A percentile compares a stretch with the other conserved stretches of the same genome.
Conservation (phyloP, 2,888 invertebrate genomes). For the Tinea trinotella region DNA sequence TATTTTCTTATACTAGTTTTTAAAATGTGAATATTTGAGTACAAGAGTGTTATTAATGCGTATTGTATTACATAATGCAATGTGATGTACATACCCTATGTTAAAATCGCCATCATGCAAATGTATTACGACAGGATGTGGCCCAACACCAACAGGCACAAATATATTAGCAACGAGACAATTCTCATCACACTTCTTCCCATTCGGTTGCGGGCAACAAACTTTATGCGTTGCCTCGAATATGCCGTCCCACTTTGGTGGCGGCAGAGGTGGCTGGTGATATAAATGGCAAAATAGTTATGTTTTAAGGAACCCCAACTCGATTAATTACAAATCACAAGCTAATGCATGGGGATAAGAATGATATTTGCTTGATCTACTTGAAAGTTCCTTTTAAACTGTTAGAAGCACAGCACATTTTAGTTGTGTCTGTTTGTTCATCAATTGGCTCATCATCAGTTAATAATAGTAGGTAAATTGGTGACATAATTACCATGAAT, state of each 20-base stretch:
- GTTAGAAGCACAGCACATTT: too few relatives aligned
- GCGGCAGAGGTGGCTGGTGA: constrained; percentile 43
- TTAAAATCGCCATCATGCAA: constrained; percentile 60
- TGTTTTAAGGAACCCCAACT: constrained; percentile 9
- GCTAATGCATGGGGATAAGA: constrained; percentile 12
- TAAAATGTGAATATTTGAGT: too few relatives aligned
- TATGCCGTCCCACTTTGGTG: constrained; percentile 46
- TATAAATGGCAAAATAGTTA: background rate
- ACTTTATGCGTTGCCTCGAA: constrained; percentile 56
- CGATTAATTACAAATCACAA: background rate
- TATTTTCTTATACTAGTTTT: too few relatives aligned
- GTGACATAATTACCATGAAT: constrained; percentile 46
- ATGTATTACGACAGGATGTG: constrained; percentile 43
- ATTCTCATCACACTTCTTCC: constrained; percentile 37
- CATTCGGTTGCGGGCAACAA: constrained; percentile 43
- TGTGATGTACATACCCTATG: constrained; percentile 24
- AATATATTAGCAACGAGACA: constrained; percentile 61
- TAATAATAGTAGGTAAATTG: too few relatives aligned
- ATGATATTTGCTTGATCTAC: constrained; percentile 11
- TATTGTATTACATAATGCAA: too few relatives aligned
- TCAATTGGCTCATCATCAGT: too few relatives aligned
- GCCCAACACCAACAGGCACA: constrained; percentile 33
- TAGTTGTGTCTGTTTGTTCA: too few relatives aligned
- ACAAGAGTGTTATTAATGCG: background rate
- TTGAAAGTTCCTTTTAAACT: too few relatives aligned